phyloP scores from a whole-genome alignment of 2,797 vertebrate genomes.

The Lacerta viridis region DNA sequence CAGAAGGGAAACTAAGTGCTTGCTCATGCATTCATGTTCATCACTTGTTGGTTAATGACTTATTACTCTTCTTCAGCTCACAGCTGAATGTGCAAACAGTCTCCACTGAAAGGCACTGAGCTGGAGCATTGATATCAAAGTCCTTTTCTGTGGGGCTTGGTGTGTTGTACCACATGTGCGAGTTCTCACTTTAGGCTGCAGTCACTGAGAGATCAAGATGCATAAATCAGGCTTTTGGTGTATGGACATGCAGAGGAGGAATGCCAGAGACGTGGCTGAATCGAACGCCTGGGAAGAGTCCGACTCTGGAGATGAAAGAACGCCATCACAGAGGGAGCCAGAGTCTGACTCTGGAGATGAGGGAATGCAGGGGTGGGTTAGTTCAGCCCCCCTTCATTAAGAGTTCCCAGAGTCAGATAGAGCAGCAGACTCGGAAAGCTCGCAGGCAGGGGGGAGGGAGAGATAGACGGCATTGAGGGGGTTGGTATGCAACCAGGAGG shows the following conservation, averaged over 20 bases:
- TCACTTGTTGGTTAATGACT: background rate
- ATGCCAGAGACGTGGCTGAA: too few relatives aligned
- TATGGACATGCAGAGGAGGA: background rate
- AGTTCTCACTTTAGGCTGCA: background rate
- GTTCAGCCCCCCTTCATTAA: too few relatives aligned
- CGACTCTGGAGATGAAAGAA: too few relatives aligned
- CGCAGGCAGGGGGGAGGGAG: too few relatives aligned
- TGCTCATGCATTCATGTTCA: conserved; percentile 1
- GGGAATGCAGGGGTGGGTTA: too few relatives aligned
- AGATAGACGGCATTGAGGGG: too few relatives aligned
- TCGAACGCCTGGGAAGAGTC: too few relatives aligned
- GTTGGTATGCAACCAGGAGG: too few relatives aligned
- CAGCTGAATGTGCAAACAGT: background rate
- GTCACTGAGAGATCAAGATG: background rate
- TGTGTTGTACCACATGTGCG: background rate
- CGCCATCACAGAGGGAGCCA: too few relatives aligned
- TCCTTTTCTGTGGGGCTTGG: background rate
- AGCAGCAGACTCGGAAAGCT: too few relatives aligned
- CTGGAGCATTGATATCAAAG: background rate
- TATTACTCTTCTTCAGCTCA: background rate
- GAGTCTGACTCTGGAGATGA: too few relatives aligned
- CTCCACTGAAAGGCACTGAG: background rate
- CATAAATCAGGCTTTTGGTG: background rate
- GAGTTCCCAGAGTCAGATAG: too few relatives aligned
- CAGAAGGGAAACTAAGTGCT: conserved; percentile 39